Conservation (phyloP, 2,113 vertebrate species). For the Xenopus borealis region DNA sequence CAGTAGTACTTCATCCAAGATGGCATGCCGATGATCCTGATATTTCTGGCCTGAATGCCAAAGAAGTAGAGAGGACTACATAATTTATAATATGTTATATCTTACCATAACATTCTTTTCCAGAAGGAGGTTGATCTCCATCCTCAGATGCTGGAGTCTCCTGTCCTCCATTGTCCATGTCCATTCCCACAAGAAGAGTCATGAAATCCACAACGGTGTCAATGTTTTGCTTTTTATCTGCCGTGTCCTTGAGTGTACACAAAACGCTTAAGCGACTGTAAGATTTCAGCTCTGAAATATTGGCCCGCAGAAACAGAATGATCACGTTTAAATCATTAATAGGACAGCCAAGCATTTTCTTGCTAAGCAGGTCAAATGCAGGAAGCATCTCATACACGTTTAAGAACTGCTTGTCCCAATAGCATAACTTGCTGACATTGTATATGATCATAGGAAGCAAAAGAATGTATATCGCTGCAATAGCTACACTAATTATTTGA, state of each 20-base stretch:
- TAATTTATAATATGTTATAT: neutral
- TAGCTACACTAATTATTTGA: slow-evolving; percentile 82
- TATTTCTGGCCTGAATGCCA: too few relatives aligned
- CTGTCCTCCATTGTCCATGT: slow-evolving; percentile 58
- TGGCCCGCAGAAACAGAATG: slow-evolving; percentile 86
- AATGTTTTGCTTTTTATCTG: slow-evolving; percentile 61
- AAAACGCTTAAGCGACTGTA: slow-evolving; percentile 83
- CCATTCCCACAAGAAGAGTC: slow-evolving; percentile 84
- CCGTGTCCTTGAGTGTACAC: slow-evolving; percentile 73
- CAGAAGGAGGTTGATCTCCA: slow-evolving; percentile 20
- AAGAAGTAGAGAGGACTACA: too few relatives aligned
- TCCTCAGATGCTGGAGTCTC: rapidly evolving
- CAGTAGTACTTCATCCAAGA: too few relatives aligned
- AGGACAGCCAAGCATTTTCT: slow-evolving; percentile 83
- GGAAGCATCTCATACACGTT: slow-evolving; percentile 91
- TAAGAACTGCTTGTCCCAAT: slow-evolving; percentile 89
- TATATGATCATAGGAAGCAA: slow-evolving; percentile 79
- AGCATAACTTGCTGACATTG: slow-evolving; percentile 82
- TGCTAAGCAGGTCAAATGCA: slow-evolving; percentile 81
- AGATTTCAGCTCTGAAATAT: slow-evolving; percentile 81
- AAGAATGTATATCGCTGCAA: slow-evolving; percentile 75
- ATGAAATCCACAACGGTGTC: slow-evolving; percentile 91
- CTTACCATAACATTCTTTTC: slow-evolving; percentile 39
- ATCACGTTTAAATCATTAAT: slow-evolving; percentile 91
- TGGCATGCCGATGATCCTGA: too few relatives aligned